Evolutionary conservation across 1,140 invertebrate species (phyloP), one percentile per base, ranked within the genome.

Genomic region (Arion vulgaris): DNA sequence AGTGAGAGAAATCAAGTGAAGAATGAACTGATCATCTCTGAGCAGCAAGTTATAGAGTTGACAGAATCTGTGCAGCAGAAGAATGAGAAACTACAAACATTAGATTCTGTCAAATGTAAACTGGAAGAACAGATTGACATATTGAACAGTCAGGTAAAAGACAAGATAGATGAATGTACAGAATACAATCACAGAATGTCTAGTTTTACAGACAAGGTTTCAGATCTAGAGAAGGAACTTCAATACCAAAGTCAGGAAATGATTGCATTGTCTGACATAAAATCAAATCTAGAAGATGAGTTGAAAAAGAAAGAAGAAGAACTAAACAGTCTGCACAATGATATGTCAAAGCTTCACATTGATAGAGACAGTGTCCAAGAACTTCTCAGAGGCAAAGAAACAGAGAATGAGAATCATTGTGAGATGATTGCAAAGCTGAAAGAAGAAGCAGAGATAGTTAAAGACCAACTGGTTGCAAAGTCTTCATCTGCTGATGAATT

Each of bases 251-350:
- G 4, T 28, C 62, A 32, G 62, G n/a, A 32, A 7, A 9, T 66
- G 17, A 66, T 32, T 32, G 32, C 28, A 9, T 11, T 66, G 1
- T 66, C n/a, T 66, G 62, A 66, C n/a, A 32, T 17, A 13, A 66
- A 66, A 66, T 32, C 28, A 32, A 66, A 66, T 13, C 28, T 66
- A 0, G 62, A 66, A 34, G 62, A 66, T 11, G 62, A 11, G 28
- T 34, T 73, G 34, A 38, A 73, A n/a, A 49, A 39, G 36, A 73
- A 39, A 73, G 71, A 73, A 23, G 41, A 41, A 34, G 38, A 73
- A 28, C 11, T 73, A 2, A 11, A n/a, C 13, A 39, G 7, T 23
- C 9, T 41, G 5, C 71, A 73, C 9, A 49, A 73, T 73, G 28
- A 41, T 5, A 7, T 73, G 4, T 39, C 19, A 1, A 66, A 66